Base-by-base conservation (phyloP, 2,113 vertebrate species). In the Vimba vimba region DNA sequence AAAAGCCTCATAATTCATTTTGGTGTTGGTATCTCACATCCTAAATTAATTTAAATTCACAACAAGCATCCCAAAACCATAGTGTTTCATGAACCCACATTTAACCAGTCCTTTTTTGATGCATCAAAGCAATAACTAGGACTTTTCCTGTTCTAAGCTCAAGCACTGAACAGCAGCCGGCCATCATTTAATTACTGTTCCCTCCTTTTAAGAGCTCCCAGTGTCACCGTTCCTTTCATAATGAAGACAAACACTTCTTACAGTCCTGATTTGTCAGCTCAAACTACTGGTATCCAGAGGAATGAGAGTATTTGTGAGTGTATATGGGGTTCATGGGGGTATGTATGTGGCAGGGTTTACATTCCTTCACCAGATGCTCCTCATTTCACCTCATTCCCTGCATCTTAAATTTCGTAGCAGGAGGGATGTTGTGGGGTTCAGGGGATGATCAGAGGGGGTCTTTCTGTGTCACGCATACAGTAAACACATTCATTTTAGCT, bases 301-400 rank as follows among this genome's bases (percentile, higher is more conserved):
- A 47, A 50, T 52, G 73, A 76, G 55, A 15, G 45, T 62, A n/a
- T 78, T 62, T 85, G 33, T n/a, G 50, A 73, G 68, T 50, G 71
- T 74, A 74, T 23, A n/a, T 74, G 73, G 66, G 73, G 43, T 27
- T 76, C 23, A 76, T 25, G 73, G 45, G 82, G 62, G 21, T 36
- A 57, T 52, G 13, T 52, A 68, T 47, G 45, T 27, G 64, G 64
- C 59, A 52, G 23, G 33, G 60, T 57, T 85, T 82, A 55, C 91
- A 93, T 94, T 94, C 92, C 89, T 92, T 30, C 21, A 57, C 52
- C 93, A 94, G 92, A 90, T 93, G 93, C 89, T 91, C 89, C 89
- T 87, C 79, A 93, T 94, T 94, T 93, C 68, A 91, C 75, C 86
- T 85, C 80, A 86, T 83, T 81, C 86, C 86, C 75, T 68, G 62